Evolutionary conservation across 2,113 vertebrate species (phyloP), one percentile per base, ranked within the genome.

Genomic region (Rhipidura dahli): DNA sequence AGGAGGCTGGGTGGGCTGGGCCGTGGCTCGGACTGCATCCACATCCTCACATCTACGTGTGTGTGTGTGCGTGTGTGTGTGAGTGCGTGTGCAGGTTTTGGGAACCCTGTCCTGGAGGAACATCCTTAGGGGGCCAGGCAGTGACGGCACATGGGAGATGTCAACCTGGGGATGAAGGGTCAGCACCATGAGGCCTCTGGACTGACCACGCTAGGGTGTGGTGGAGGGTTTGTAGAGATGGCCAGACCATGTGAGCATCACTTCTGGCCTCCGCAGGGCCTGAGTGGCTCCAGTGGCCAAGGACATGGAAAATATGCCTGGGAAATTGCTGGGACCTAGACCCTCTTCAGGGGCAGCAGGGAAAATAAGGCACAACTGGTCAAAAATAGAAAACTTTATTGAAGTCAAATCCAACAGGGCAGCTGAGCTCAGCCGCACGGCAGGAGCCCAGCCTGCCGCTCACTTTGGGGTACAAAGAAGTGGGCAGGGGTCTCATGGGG

Each of bases 371-470:
- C 98, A 97, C 97, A 96, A 96, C 47, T 1, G 96, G 97, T 97
- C 92, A 98, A 98, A 98, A 98, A 98, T 97, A 98, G 95, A 98
- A 94, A 98, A 97, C 95, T 98, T 98, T 98, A 98, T 98, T 98
- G 94, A 96, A 97, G 87, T 93, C 75, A 90, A 72, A 94, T 92
- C 82, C 90, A 95, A 96, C 49, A 82, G 94, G 76, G 86, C 90
- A 94, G 91, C 73, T 94, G 91, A 96, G 91, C 82, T 83, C 85
- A 77, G 85, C 79, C 89, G 87, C 83, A 86, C 4, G 77, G 90
- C 91, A 93, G 91, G 84, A 91, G 80, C 83, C 93, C 88, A 91
- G 96, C 96, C 94, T 93, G 96, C 95, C 91, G 1, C 63, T 83
- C 37, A 76, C 20, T n/a, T n/a, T 0, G 6, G 94, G 93, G n/a